These are phyloP conservation scores for Stegodyphus dumicola DNA, from an alignment of 1,140 invertebrate genomes.

Conservation along the genomic window DNA sequence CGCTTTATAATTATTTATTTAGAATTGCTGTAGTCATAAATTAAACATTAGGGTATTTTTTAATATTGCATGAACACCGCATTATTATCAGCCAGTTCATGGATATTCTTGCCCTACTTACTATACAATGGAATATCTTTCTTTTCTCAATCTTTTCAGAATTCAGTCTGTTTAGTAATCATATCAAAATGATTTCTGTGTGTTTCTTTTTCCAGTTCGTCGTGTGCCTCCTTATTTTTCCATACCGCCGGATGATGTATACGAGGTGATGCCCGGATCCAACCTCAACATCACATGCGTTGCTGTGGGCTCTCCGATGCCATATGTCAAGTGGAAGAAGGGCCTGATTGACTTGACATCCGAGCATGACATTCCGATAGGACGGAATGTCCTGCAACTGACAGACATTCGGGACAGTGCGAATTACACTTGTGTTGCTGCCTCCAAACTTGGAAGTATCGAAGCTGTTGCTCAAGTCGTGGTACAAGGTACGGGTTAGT, in stretches of 20 bases:
- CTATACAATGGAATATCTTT: no score
- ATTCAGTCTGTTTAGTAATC: not conserved
- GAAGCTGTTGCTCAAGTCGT: slow-evolving; percentile 87
- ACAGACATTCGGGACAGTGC: slow-evolving; percentile 89
- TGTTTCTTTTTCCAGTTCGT: slow-evolving; percentile 76
- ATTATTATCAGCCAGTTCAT: no score
- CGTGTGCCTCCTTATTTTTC: slow-evolving; percentile 94
- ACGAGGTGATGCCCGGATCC: slow-evolving; percentile 89
- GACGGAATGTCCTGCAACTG: slow-evolving; percentile 84
- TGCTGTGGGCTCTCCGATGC: slow-evolving; percentile 97
- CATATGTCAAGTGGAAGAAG: slow-evolving; percentile 94
- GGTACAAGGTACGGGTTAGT: slow-evolving; percentile 87
- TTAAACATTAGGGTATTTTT: no score
- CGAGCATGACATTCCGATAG: slow-evolving; percentile 68
- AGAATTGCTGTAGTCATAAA: no score
- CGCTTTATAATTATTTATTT: no score
- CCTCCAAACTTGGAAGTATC: slow-evolving; percentile 92
- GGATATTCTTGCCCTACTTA: no score
- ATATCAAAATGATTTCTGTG: not conserved
- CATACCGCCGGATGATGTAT: slow-evolving; percentile 82
- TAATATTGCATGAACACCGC: no score
- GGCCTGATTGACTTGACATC: slow-evolving; percentile 85
- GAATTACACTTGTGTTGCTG: slow-evolving; percentile 94
- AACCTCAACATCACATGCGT: slow-evolving; percentile 95
- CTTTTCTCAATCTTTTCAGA: no score